phyloP scores from a whole-genome alignment of 2,888 invertebrate genomes.

The Tenthredo notha region DNA sequence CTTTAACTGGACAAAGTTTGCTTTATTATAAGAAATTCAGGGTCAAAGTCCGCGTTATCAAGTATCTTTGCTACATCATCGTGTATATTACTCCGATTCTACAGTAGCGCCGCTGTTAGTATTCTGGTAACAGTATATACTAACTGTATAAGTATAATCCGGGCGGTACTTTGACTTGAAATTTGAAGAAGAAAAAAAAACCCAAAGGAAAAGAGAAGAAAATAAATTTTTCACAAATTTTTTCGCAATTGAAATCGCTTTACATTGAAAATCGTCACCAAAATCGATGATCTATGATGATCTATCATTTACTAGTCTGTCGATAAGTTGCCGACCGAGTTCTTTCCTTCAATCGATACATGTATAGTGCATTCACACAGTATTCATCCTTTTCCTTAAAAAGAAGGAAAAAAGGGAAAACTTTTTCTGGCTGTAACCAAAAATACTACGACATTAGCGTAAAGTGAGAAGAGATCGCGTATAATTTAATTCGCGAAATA shows the following conservation, averaged over 20 bases:
- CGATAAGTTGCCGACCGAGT: background rate
- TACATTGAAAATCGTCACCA: background rate
- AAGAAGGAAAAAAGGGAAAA: background rate
- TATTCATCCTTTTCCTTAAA: background rate
- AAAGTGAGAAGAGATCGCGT: no score
- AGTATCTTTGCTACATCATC: constrained; percentile 11
- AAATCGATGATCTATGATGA: background rate
- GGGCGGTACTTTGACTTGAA: background rate
- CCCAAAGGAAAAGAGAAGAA: background rate
- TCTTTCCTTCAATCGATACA: constrained; percentile 1
- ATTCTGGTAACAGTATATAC: background rate
- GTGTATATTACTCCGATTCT: background rate
- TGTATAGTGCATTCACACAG: background rate
- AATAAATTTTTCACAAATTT: background rate
- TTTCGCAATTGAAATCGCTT: background rate
- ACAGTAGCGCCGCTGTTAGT: constrained; percentile 12
- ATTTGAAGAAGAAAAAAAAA: background rate
- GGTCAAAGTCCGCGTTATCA: constrained; percentile 39
- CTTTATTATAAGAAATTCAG: background rate
- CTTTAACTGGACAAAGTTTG: background rate
- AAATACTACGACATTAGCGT: background rate
- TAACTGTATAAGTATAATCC: background rate
- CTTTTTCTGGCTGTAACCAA: background rate
- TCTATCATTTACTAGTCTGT: background rate
- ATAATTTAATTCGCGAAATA: no score